phyloP scores from a whole-genome alignment of 2,888 invertebrate species.

The Diarsia brunnea region DNA sequence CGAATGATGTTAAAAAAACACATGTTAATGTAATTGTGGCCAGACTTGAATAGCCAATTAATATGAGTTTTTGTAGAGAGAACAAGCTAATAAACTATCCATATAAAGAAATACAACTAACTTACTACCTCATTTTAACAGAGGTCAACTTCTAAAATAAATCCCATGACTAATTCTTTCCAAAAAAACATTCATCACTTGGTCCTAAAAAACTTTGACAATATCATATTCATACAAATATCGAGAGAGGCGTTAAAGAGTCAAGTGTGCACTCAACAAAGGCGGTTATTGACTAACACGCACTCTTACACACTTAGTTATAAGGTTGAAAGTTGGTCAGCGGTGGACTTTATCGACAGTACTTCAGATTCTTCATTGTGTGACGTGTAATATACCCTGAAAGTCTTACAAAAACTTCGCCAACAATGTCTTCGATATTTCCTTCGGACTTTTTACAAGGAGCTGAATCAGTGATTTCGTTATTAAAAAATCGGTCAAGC shows the following conservation, averaged over 20 bases:
- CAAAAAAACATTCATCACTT: constrained; percentile 37
- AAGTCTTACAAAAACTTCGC: constrained; percentile 43
- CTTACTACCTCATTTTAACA: background rate
- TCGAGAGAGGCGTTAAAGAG: constrained; percentile 23
- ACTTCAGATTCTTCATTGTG: constrained; percentile 37
- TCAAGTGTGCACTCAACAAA: constrained; percentile 13
- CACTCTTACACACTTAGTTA: background rate
- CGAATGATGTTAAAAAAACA: background rate
- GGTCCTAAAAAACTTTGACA: constrained; percentile 55
- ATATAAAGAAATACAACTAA: constrained; percentile 1
- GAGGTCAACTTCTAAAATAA: constrained; percentile 12
- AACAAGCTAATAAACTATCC: background rate
- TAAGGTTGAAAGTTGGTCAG: constrained; percentile 17
- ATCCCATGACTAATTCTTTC: constrained; percentile 17
- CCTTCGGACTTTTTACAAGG: constrained; percentile 39
- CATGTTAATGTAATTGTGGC: background rate
- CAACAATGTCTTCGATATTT: constrained; percentile 53
- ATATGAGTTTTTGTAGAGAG: background rate
- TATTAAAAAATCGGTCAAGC: constrained; percentile 58
- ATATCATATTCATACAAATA: constrained; percentile 52
- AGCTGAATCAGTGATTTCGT: constrained; percentile 59
- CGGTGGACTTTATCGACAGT: constrained; percentile 3
- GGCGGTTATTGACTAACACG: background rate
- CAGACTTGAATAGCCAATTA: background rate
- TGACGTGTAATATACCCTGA: constrained; percentile 45